A percentile compares a stretch with the other conserved stretches of the same genome.
Evolutionary conservation across 2,113 vertebrate species (phyloP).

Genomic region (Crotalus horridus): DNA sequence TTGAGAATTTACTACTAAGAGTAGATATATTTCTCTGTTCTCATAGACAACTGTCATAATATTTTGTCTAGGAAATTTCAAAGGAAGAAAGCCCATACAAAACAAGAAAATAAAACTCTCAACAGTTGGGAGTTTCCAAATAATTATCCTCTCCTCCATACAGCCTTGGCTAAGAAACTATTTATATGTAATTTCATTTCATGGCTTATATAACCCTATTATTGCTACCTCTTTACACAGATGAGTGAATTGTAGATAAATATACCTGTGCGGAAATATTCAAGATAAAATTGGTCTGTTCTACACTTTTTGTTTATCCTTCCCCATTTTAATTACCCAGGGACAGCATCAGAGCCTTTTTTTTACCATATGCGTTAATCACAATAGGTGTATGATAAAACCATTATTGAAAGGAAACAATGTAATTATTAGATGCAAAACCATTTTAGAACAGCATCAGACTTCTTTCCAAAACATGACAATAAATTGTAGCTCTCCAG

Average conservation of each 20-base stretch:
- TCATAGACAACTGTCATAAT: neutral
- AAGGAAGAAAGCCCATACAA: neutral
- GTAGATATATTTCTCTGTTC: neutral
- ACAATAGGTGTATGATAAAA: constrained; percentile 24
- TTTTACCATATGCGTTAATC: constrained; percentile 38
- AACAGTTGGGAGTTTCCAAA: neutral
- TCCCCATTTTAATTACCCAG: constrained; percentile 26
- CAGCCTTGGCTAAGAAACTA: neutral
- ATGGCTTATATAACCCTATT: neutral
- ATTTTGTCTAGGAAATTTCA: neutral
- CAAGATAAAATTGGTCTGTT: constrained; percentile 4
- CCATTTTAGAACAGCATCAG: neutral
- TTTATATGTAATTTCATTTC: constrained; percentile 10
- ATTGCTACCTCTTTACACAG: neutral
- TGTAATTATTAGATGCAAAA: constrained; percentile 22
- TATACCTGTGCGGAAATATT: constrained; percentile 10
- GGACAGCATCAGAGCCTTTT: neutral
- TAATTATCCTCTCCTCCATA: neutral
- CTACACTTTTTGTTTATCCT: neutral
- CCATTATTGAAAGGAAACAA: constrained; percentile 36
- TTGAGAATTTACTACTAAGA: neutral
- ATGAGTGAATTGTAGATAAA: neutral
- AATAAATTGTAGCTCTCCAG: neutral
- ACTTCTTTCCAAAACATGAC: neutral
- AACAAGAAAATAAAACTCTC: constrained; percentile 1